Evolutionary conservation across 2,888 invertebrate genomes (phyloP).

Genomic region (Nomada goodeniana): DNA sequence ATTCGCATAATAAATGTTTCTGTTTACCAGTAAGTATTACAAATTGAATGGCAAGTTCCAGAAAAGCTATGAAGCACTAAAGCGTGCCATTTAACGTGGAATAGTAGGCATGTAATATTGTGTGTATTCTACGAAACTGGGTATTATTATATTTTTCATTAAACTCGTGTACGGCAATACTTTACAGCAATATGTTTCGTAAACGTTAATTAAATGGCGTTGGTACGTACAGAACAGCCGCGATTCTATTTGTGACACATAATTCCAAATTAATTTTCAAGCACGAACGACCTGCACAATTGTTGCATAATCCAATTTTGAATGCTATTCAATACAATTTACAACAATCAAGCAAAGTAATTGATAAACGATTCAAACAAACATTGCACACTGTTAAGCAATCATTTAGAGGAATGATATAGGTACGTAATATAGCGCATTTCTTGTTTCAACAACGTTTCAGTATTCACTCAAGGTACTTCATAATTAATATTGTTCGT

Average conservation of each 20-base stretch:
- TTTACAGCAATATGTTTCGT: background rate
- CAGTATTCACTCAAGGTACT: background rate
- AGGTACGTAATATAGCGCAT: too few relatives aligned
- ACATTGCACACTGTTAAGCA: too few relatives aligned
- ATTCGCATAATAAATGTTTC: background rate
- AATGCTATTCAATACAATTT: background rate
- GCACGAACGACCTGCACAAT: background rate
- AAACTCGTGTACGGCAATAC: background rate
- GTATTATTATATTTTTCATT: slow-evolving; percentile 3
- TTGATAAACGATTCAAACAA: background rate
- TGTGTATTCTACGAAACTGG: slow-evolving; percentile 28
- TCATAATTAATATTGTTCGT: background rate
- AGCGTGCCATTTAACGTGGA: slow-evolving; percentile 3
- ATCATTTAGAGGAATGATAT: too few relatives aligned
- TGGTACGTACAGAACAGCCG: background rate
- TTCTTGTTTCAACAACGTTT: background rate
- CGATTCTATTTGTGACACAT: background rate
- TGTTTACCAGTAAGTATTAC: background rate
- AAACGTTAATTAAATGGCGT: background rate
- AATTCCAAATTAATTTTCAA: background rate
- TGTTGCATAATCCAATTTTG: background rate
- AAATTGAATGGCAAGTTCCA: background rate
- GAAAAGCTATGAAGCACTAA: background rate
- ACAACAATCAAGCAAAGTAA: background rate
- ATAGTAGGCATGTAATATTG: background rate